A percentile compares a stretch with the other conserved stretches of the same genome.
Conservation (phyloP, 2,113 vertebrate species). For the Nestor notabilis region DNA sequence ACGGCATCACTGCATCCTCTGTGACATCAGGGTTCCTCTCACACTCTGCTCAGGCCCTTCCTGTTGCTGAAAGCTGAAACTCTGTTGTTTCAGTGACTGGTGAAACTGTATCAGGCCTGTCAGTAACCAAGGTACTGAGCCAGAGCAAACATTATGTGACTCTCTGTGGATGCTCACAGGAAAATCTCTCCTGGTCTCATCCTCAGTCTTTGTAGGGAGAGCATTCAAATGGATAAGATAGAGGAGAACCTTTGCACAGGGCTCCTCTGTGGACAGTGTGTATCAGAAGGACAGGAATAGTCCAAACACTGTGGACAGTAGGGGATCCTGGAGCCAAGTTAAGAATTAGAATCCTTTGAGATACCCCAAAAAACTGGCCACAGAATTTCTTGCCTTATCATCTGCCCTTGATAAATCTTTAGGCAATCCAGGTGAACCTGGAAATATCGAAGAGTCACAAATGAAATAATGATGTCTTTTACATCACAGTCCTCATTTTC, state of each 20-base stretch:
- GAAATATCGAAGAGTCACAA: neutral
- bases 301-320: neutral
- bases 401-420: neutral
- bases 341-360: neutral
- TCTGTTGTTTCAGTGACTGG: neutral
- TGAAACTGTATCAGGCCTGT: neutral
- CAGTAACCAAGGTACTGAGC: neutral
- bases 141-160: neutral
- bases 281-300: neutral
- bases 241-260: neutral
- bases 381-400: neutral
- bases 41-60: neutral
- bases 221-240: neutral
- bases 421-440: neutral
- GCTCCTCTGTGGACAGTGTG: neutral
- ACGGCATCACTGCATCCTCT: rapidly evolving
- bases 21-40: neutral
- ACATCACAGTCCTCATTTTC: neutral
- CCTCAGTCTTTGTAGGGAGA: neutral
- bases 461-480: neutral
- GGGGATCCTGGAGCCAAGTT: neutral
- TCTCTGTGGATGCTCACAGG: neutral
- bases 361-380: neutral
- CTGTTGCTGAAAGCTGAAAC: neutral
- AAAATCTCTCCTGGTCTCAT: neutral